Evolutionary conservation across 2,888 invertebrate species (phyloP).

Genomic region (Calephelis perditalis): DNA sequence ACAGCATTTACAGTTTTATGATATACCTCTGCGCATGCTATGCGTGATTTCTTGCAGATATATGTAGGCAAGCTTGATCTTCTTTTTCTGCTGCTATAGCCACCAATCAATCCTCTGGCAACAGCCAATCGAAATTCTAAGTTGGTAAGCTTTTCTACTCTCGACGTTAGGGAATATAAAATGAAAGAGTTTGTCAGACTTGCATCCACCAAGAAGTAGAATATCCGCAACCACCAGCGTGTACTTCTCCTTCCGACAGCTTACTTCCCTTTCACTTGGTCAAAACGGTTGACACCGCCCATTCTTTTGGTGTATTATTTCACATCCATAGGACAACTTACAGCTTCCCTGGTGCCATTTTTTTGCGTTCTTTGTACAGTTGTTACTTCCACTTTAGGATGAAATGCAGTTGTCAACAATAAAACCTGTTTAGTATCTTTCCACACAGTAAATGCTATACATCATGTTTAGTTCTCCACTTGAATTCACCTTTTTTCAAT

Average conservation of each 20-base stretch:
- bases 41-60: slow-evolving; percentile 24
- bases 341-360: slow-evolving; percentile 17
- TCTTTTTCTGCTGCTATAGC: too few species aligned
- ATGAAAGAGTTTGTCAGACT: slow-evolving; percentile 26
- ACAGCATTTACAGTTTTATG: slow-evolving; percentile 24
- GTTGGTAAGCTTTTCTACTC: slow-evolving; percentile 14
- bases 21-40: slow-evolving; percentile 17
- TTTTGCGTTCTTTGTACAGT: slow-evolving; percentile 24
- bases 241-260: slow-evolving; percentile 25
- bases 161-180: background rate
- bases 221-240: slow-evolving; percentile 24
- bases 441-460: slow-evolving; percentile 34
- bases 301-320: slow-evolving; percentile 26
- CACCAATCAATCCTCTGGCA: slow-evolving; percentile 17
- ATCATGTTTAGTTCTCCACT: slow-evolving; percentile 32
- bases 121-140: slow-evolving; percentile 15
- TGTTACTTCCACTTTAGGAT: slow-evolving; percentile 30
- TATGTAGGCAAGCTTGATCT: too few species aligned
- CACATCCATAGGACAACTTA: slow-evolving; percentile 22
- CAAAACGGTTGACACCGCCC: slow-evolving; percentile 28
- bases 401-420: slow-evolving; percentile 34
- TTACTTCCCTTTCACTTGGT: slow-evolving; percentile 27
- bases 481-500: slow-evolving; percentile 32
- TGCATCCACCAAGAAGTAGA: slow-evolving; percentile 27
- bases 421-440: slow-evolving; percentile 35